Base-by-base conservation (phyloP, 1,140 invertebrate genomes). In the Caerostris extrusa region DNA sequence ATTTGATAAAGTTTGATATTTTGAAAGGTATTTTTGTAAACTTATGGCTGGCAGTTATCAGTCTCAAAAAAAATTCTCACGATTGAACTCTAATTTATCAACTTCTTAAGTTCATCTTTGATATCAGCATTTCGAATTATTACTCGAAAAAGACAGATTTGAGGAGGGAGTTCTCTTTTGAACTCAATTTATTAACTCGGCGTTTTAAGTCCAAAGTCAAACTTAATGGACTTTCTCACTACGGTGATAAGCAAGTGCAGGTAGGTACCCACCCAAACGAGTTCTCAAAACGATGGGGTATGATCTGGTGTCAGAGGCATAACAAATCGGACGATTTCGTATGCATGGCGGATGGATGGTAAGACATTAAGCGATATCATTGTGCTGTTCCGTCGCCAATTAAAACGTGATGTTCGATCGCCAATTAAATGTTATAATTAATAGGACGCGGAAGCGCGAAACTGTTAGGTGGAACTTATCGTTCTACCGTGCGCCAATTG, bases 391-490 rank as follows among this genome's bases (percentile, higher is more conserved):
- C 71, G 12, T 10, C 71, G 53, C 71, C 71, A 77, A 77, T 77
- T 77, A 77, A 77, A 50, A 77, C 6, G 14, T 17, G 71, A 4
- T 77, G 71, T 77, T 53, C 71, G 50, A 77, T 77, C 71, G 53
- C 71, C 71, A 77, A 77, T 77, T 77, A 53, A 77, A 77, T 77
- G 71, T 50, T 50, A 12, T 77, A 77, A 77, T 77, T 77, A 77
- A 77, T 77, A 53, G 19, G 71, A 53, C 14, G 71, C 71, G 50
- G 71, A 77, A 77, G 71, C 71, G 3, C 50, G 14, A 34, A 53
- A 77, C 71, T 14, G 71, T 77, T 77, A 77, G 2, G 61, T 34
- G 50, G 71, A 64, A 17, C 12, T 17, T 34, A 17, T 3, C n/a
- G 61, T 6, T 50, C 53, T 77, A 50, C 7, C 2, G 34, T 50